Base-by-base conservation (phyloP, 2,113 vertebrate genomes). In the Bubo scandiacus region DNA sequence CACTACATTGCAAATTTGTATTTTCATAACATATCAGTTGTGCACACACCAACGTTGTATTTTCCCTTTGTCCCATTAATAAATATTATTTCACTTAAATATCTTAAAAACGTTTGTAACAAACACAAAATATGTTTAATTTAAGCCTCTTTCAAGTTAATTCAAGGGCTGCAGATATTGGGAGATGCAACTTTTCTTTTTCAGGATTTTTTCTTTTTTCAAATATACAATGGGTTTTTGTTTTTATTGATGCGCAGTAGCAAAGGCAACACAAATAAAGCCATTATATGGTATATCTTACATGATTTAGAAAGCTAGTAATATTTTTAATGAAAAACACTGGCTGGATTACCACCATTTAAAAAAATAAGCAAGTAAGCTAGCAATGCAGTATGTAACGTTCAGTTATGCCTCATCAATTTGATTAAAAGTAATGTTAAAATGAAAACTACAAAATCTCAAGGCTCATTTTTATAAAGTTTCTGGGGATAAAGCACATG, bases 361-460 rank as follows among this genome's bases (percentile, higher is more conserved):
- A 52, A 73, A 90, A 90, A 90, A 90, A 89, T 22, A 80, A 93
- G 25, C 34, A 85, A 83, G 57, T 43, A 91, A 62, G 21, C 17
- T 36, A 70, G 38, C 15, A 92, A 61, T 47, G 11, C 40, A 43
- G 34, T 71, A 72, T 40, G n/a, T 30, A 94, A 71, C 36, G 72
- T 66, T 70, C 72, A 96, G 89, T 66, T 79, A 92, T 36, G 74
- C 38, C 42, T 91, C 92, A 83, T 94, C 58, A 87, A 43, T 83
- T 78, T 87, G 74, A 79, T 95, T 93, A 88, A 87, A 87, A 72
- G 30, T 40, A 71, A 71, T 11, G 49, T 45, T 67, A 90, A 95
- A 96, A 80, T 58, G 59, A 91, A 89, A 91, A 52, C 15, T 17
- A 74, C 8, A 66, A 90, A 77, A 92, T 74, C 63, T 86, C 32